Conservation (phyloP, 2,113 vertebrate genomes). For the Merops nubicus region DNA sequence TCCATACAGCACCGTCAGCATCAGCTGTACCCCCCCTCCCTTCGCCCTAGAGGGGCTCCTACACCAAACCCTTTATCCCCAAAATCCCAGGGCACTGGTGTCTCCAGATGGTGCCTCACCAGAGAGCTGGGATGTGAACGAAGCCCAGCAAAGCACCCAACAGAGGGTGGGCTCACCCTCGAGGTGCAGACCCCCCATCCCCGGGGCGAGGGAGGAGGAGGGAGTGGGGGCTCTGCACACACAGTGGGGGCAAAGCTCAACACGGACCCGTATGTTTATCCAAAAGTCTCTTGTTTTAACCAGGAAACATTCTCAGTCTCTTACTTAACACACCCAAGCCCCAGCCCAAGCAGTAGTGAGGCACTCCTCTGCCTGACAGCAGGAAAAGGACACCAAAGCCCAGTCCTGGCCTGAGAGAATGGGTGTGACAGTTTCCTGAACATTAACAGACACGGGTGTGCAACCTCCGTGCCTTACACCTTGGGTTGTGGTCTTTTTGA, state of each 20-base stretch:
- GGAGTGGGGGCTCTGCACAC: not conserved
- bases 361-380: accelerated
- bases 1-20: accelerated
- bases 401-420: not conserved
- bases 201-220: not conserved
- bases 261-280: accelerated
- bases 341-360: accelerated
- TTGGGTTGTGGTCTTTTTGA: not conserved
- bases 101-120: not conserved
- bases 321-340: not conserved
- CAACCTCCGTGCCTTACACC: not conserved
- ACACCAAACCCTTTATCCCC: not conserved
- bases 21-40: not conserved
- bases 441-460: accelerated
- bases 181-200: not conserved
- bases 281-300: not conserved
- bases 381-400: not conserved
- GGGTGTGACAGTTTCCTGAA: accelerated
- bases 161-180: not conserved
- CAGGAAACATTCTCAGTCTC: not conserved
- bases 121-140: not conserved
- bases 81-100: accelerated
- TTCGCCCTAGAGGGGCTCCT: not conserved
- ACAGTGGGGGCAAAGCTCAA: not conserved
- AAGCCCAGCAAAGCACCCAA: not conserved